phyloP scores from a whole-genome alignment of 1,140 invertebrate genomes.

The Ostrea edulis region DNA sequence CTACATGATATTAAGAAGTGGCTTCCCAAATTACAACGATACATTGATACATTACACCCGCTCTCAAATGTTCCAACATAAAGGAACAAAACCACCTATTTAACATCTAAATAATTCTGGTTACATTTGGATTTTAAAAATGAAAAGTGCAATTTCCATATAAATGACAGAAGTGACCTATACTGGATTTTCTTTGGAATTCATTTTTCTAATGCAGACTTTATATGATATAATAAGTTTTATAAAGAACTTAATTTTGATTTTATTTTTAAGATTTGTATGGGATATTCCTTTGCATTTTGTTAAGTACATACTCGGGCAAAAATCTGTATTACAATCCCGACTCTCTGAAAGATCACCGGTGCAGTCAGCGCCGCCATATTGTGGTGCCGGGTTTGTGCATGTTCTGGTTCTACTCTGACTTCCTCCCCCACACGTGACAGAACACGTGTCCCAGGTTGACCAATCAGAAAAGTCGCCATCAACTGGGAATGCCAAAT shows the following conservation, averaged over 20 bases:
- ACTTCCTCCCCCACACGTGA: background rate
- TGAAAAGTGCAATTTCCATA: too few species aligned
- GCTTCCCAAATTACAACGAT: background rate
- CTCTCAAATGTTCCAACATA: too few species aligned
- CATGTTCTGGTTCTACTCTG: background rate
- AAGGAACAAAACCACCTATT: too few species aligned
- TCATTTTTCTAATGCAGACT: too few species aligned
- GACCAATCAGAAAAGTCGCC: background rate
- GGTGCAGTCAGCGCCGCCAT: background rate
- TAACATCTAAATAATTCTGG: too few species aligned
- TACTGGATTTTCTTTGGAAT: too few species aligned
- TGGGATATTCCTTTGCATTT: background rate
- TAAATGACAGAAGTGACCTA: too few species aligned
- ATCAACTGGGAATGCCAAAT: background rate
- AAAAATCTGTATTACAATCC: slow-evolving; percentile 1
- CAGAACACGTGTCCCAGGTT: background rate
- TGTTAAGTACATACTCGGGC: background rate
- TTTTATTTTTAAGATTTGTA: too few species aligned
- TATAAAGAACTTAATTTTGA: too few species aligned
- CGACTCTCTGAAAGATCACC: background rate
- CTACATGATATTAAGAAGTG: background rate
- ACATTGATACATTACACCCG: background rate
- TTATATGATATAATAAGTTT: too few species aligned
- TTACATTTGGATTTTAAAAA: too few species aligned
- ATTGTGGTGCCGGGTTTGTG: background rate